Conservation (phyloP, 2,888 invertebrate species). For the Hyppa rectilinea region DNA sequence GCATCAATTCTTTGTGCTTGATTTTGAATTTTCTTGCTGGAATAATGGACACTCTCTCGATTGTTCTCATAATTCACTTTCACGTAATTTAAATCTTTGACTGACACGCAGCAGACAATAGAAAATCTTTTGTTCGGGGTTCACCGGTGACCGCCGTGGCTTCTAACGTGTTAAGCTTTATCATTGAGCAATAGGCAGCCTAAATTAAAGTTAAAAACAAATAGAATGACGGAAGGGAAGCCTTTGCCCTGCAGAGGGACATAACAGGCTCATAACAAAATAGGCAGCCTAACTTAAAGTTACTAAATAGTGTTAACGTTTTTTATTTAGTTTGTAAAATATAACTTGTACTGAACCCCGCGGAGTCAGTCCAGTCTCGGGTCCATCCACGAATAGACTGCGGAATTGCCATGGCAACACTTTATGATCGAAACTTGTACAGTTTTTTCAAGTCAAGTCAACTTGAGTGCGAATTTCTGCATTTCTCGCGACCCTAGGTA, state of each 20-base stretch:
- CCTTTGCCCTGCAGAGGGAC: too few species aligned
- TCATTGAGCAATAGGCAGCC: neutral
- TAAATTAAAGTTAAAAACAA: neutral
- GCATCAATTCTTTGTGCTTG: neutral
- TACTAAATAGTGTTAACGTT: neutral
- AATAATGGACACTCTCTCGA: too few species aligned
- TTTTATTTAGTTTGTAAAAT: neutral
- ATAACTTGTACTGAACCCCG: neutral
- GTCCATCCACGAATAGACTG: conserved; percentile 27
- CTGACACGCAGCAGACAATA: too few species aligned
- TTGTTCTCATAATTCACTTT: neutral
- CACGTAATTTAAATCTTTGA: neutral
- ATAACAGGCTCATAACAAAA: too few species aligned
- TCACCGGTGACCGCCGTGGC: too few species aligned
- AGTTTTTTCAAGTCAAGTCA: conserved; percentile 63
- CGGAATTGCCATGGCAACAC: neutral
- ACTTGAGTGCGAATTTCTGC: conserved; percentile 73
- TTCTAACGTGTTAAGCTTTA: too few species aligned
- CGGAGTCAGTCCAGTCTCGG: neutral
- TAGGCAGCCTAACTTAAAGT: neutral
- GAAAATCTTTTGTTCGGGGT: too few species aligned
- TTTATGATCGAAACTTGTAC: conserved; percentile 24
- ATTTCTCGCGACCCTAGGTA: conserved; percentile 77
- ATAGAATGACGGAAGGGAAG: too few species aligned
- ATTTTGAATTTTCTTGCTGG: too few species aligned